These are phyloP conservation scores for Dipodomys merriami DNA, from an alignment of 2,113 vertebrate species.

Conservation along the genomic window DNA sequence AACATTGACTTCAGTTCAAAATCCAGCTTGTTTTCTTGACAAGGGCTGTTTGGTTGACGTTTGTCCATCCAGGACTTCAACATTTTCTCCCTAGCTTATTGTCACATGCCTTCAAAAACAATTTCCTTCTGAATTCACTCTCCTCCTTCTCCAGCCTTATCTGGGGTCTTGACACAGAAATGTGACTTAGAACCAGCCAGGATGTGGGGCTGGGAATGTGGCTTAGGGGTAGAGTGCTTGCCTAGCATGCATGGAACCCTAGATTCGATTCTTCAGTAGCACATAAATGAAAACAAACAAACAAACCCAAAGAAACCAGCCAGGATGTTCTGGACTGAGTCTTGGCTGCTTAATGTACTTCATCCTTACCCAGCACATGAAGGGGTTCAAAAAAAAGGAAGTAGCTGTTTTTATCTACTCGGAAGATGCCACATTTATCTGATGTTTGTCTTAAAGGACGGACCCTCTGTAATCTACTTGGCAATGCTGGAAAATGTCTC, in stretches of 20 bases:
- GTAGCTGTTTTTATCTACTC: not conserved
- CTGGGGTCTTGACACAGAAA: not conserved
- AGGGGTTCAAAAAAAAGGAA: not conserved
- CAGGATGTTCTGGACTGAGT: not conserved
- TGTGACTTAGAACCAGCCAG: conserved; percentile 6
- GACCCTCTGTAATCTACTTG: not conserved
- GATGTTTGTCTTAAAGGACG: not conserved
- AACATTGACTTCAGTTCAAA: conserved; percentile 56
- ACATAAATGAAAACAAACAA: no score
- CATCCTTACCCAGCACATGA: not conserved
- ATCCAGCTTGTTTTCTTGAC: conserved; percentile 43
- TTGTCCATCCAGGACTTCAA: not conserved
- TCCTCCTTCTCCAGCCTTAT: not conserved
- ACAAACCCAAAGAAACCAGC: not conserved
- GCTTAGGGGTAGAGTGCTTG: no score
- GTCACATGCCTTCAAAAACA: conserved; percentile 31
- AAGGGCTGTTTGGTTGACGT: conserved; percentile 40
- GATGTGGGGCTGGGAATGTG: no score
- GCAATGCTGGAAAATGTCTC: conserved; percentile 4
- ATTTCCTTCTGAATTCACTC: not conserved
- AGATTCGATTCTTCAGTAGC: no score
- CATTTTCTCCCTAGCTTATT: conserved; percentile 6
- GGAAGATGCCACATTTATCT: not conserved
- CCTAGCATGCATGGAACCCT: no score
- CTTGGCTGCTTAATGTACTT: not conserved